Percentiles rank a stretch among this genome's conserved stretches.
Conservation (phyloP, 2,797 vertebrate species). For the Poeciliopsis infans region DNA sequence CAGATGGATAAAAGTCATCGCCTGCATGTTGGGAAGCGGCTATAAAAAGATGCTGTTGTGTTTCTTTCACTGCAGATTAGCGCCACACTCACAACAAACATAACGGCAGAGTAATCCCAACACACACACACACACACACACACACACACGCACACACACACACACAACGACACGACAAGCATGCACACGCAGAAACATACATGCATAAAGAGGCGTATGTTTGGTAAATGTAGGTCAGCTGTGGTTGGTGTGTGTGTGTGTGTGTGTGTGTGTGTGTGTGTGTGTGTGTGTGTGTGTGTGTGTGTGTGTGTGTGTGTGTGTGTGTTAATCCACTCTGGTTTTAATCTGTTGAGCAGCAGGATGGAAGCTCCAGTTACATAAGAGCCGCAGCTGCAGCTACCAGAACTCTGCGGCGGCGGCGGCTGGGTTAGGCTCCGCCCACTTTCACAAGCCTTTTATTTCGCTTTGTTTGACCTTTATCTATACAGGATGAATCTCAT, state of each 20-base stretch:
- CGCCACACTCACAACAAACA: slow-evolving; percentile 29
- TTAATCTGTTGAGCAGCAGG: slow-evolving; percentile 79
- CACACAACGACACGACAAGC: slow-evolving; percentile 14
- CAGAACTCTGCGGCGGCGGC: background rate
- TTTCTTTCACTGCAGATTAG: slow-evolving; percentile 50
- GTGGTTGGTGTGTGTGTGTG: slow-evolving; percentile 30
- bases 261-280: slow-evolving; percentile 9
- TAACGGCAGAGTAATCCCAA: slow-evolving; percentile 40
- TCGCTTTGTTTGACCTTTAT: background rate
- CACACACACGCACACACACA: slow-evolving; percentile 7
- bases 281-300: background rate
- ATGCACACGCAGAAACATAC: slow-evolving; percentile 7
- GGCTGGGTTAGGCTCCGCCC: background rate
- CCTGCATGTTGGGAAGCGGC: slow-evolving; percentile 8
- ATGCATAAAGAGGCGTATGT: slow-evolving; percentile 45
- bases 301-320: background rate
- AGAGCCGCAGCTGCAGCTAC: slow-evolving; percentile 38
- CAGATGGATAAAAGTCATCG: background rate
- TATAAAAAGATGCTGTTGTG: slow-evolving; percentile 23
- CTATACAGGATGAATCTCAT: background rate
- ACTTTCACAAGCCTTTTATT: background rate
- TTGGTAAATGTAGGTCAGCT: slow-evolving; percentile 57
- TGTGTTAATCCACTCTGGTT: slow-evolving; percentile 74
- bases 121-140: slow-evolving; percentile 16
- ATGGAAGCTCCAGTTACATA: slow-evolving; percentile 74